A percentile compares a stretch with the other conserved stretches of the same genome.
phyloP scores from a whole-genome alignment of 2,888 invertebrate species.

The Lithophane ornitopus region DNA sequence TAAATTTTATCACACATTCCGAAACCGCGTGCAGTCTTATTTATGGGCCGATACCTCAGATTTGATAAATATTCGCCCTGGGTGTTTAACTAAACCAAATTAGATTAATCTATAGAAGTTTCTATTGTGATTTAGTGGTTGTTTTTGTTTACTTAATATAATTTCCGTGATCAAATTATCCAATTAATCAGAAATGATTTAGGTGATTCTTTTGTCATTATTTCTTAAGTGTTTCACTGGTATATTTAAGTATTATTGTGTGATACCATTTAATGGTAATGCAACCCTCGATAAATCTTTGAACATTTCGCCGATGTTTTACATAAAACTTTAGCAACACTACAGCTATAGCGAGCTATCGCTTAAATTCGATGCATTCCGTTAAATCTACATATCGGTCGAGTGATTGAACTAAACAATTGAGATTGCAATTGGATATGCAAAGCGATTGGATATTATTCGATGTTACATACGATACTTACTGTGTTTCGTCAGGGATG shows the following conservation, averaged over 20 bases:
- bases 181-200: conserved; percentile 15
- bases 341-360: conserved; percentile 49
- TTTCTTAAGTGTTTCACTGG: not conserved
- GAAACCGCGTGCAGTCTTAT: conserved; percentile 82
- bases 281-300: conserved; percentile 41
- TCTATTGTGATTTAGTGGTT: conserved; percentile 52
- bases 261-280: conserved; percentile 36
- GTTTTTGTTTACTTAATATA: conserved; percentile 42
- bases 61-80: conserved; percentile 78
- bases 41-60: conserved; percentile 81
- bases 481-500: conserved; percentile 66
- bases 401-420: conserved; percentile 82
- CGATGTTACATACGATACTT: conserved; percentile 75
- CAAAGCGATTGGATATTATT: conserved; percentile 74
- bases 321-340: conserved; percentile 53
- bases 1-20: conserved; percentile 83
- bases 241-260: not conserved
- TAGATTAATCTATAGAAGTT: conserved; percentile 72
- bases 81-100: conserved; percentile 74
- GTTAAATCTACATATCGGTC: conserved; percentile 73
- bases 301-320: conserved; percentile 46
- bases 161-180: conserved; percentile 27
- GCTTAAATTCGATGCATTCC: conserved; percentile 70
- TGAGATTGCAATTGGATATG: conserved; percentile 83
- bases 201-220: not conserved